Conservation (phyloP, 2,888 invertebrate genomes). For the Bombylius major region DNA sequence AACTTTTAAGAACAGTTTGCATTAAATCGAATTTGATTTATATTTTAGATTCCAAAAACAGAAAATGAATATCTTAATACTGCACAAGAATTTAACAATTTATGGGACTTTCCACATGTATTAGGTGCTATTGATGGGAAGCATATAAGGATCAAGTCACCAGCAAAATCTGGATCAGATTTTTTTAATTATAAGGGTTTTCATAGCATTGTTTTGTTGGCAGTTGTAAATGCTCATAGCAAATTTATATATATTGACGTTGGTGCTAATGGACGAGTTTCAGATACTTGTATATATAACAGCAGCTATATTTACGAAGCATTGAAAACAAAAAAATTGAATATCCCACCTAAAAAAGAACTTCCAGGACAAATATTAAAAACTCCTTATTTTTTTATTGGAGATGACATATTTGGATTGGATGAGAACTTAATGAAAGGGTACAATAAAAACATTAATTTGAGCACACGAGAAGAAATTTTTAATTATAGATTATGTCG, state of each 20-base stretch:
- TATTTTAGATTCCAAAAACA: too few relatives aligned
- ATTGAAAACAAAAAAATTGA: not conserved
- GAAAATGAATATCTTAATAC: too few relatives aligned
- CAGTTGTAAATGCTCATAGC: not conserved
- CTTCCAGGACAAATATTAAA: not conserved
- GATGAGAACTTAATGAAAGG: constrained; percentile 1
- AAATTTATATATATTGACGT: constrained; percentile 1
- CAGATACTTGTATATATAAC: not conserved
- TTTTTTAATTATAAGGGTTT: constrained; percentile 22
- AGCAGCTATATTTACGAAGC: not conserved
- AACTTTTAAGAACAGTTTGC: too few relatives aligned
- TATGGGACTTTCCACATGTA: too few relatives aligned
- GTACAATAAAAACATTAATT: not conserved
- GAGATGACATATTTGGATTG: constrained; percentile 1
- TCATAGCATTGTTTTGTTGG: not conserved
- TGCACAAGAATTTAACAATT: too few relatives aligned
- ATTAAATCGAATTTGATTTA: too few relatives aligned
- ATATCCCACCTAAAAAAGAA: not conserved
- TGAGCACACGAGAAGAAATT: not conserved
- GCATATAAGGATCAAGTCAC: constrained; percentile 22
- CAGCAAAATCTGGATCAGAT: too few relatives aligned
- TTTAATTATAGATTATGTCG: constrained; percentile 2
- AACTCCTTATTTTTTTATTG: constrained; percentile 1
- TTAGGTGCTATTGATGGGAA: constrained; percentile 8
- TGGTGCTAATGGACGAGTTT: constrained; percentile 1